These are phyloP conservation scores for Gallinago nigripennis DNA, from an alignment of 2,797 vertebrate species.

Conservation along the genomic window DNA sequence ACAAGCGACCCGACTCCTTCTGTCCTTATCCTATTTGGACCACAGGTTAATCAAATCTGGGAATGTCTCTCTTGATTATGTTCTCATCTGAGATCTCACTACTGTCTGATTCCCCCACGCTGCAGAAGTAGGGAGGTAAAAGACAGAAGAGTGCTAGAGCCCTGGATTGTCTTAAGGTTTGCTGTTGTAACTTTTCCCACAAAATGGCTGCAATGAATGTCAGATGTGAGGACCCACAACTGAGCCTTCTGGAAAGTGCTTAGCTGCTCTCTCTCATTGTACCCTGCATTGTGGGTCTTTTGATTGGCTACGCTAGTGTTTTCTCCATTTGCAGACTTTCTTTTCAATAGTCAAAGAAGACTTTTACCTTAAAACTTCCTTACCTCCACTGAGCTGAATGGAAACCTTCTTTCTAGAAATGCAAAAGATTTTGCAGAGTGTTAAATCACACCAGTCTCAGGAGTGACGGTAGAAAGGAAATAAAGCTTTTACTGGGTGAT, in stretches of 20 bases:
- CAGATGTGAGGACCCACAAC: background rate
- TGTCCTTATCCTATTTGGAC: background rate
- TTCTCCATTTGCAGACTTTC: background rate
- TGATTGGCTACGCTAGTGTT: background rate
- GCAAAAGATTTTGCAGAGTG: background rate
- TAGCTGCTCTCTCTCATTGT: background rate
- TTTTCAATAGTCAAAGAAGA: background rate
- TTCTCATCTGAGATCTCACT: background rate
- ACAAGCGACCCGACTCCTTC: background rate
- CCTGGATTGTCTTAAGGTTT: background rate
- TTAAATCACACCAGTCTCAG: background rate
- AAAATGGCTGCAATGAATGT: background rate
- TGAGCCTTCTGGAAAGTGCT: background rate
- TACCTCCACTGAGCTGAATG: background rate
- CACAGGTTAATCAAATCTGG: background rate
- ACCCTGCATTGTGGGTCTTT: background rate
- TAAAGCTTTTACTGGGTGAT: background rate
- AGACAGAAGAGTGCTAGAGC: background rate
- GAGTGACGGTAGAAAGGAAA: background rate
- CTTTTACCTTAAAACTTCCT: background rate
- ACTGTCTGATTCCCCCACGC: background rate
- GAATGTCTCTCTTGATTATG: background rate
- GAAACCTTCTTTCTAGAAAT: background rate
- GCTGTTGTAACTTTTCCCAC: background rate
- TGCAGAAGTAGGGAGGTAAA: background rate